A percentile compares a stretch with the other conserved stretches of the same genome.
These are phyloP conservation scores for Takifugu rubripes DNA, from an alignment of 2,797 vertebrate genomes.

Conservation along the genomic window DNA sequence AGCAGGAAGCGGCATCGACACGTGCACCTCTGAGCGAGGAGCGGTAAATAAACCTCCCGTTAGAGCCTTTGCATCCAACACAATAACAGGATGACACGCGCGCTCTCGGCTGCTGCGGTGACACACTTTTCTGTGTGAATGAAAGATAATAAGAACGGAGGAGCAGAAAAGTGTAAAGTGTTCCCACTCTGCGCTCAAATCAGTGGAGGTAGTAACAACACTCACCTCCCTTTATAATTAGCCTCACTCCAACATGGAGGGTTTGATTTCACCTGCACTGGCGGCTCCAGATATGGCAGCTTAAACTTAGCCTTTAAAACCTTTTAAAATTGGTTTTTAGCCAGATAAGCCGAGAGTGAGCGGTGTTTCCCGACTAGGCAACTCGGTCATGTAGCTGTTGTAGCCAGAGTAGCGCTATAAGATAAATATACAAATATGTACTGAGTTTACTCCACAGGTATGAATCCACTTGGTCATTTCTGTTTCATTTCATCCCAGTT, in stretches of 20 bases:
- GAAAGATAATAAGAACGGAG: constrained; percentile 21
- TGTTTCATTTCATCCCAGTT: no score
- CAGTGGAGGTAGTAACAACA: neutral
- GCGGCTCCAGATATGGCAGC: no score
- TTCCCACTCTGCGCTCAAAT: constrained; percentile 7
- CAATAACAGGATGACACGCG: constrained; percentile 24
- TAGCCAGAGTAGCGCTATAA: no score
- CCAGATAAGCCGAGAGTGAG: no score
- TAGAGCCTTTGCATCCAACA: constrained; percentile 46
- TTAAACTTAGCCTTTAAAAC: no score
- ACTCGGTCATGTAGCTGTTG: no score
- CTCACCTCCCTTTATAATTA: constrained; percentile 4
- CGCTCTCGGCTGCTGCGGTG: constrained; percentile 24
- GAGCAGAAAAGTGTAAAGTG: constrained; percentile 10
- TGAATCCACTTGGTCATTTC: no score
- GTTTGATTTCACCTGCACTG: no score
- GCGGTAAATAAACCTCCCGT: constrained; percentile 51
- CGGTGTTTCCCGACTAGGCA: no score
- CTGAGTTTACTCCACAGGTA: no score
- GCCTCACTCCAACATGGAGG: neutral
- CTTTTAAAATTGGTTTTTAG: no score
- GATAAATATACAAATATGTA: no score
- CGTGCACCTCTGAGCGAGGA: constrained; percentile 42
- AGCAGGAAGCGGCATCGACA: constrained; percentile 41
- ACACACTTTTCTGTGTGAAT: constrained; percentile 30